A percentile compares a stretch with the other conserved stretches of the same genome.
These are phyloP conservation scores for Psilopogon haemacephalus DNA, from an alignment of 2,113 vertebrate species.

Conservation along the genomic window DNA sequence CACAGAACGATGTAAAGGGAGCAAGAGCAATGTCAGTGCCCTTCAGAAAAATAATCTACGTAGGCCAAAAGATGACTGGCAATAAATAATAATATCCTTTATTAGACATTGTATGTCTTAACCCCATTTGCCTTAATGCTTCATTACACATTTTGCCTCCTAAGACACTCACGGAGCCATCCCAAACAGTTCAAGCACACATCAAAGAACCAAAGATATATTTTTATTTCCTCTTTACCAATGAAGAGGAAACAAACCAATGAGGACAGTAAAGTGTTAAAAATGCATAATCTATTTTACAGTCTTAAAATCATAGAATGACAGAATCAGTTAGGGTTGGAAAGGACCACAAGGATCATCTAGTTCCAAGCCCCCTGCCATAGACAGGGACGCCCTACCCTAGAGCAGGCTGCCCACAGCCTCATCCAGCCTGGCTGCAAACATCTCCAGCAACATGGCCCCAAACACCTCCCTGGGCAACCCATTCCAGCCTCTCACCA, in stretches of 20 bases:
- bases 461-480: no score
- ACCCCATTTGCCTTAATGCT: conserved; percentile 7
- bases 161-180: neutral
- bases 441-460: no score
- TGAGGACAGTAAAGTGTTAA: neutral
- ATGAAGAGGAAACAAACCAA: neutral
- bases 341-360: no score
- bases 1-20: neutral
- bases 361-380: no score
- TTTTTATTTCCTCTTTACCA: neutral
- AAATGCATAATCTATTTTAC: neutral
- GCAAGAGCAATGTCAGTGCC: neutral
- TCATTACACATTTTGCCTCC: neutral
- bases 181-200: neutral
- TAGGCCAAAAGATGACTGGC: neutral
- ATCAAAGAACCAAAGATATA: neutral
- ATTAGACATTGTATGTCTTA: neutral
- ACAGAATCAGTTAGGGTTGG: no score
- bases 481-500: no score
- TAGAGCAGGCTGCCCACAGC: no score
- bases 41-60: neutral
- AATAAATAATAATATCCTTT: conserved; percentile 15
- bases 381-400: no score
- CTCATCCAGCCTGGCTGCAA: no score
- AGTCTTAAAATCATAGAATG: no score